These are phyloP conservation scores for Pachycephala philippinensis DNA, from an alignment of 2,113 vertebrate genomes.

Conservation along the genomic window DNA sequence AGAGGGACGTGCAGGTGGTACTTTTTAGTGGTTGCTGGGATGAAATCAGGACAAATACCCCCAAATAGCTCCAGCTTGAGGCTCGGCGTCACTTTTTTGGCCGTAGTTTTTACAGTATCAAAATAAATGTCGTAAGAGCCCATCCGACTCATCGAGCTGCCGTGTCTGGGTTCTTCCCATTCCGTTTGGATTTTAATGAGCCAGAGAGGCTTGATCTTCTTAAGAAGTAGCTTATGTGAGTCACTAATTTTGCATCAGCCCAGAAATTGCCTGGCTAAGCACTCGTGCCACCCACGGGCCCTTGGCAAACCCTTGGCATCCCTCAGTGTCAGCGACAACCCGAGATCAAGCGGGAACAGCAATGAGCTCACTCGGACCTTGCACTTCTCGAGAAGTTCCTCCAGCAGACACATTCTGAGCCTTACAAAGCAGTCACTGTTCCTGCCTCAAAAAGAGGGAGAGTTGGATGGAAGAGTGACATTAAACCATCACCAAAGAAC, in stretches of 20 bases:
- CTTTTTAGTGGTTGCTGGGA: background rate
- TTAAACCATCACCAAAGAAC: background rate
- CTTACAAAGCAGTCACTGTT: background rate
- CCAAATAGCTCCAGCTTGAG: background rate
- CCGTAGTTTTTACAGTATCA: background rate
- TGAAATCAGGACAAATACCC: background rate
- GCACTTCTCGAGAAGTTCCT: background rate
- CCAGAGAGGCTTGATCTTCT: background rate
- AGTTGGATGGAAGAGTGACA: background rate
- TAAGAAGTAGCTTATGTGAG: background rate
- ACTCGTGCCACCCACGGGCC: background rate
- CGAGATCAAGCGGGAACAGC: background rate
- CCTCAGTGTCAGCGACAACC: background rate
- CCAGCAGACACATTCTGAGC: background rate
- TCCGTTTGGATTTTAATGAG: conserved; percentile 4
- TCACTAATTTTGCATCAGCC: conserved; percentile 4
- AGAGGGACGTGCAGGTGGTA: background rate
- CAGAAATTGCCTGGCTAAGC: background rate
- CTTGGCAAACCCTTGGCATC: background rate
- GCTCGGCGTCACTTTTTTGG: background rate
- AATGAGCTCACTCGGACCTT: background rate
- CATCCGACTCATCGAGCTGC: background rate
- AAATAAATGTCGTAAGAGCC: background rate
- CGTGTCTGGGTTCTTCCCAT: background rate
- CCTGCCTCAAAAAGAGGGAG: background rate